Percentiles rank a stretch among this genome's conserved stretches.
phyloP scores from a whole-genome alignment of 2,113 vertebrate species.

The Casuarius casuarius region DNA sequence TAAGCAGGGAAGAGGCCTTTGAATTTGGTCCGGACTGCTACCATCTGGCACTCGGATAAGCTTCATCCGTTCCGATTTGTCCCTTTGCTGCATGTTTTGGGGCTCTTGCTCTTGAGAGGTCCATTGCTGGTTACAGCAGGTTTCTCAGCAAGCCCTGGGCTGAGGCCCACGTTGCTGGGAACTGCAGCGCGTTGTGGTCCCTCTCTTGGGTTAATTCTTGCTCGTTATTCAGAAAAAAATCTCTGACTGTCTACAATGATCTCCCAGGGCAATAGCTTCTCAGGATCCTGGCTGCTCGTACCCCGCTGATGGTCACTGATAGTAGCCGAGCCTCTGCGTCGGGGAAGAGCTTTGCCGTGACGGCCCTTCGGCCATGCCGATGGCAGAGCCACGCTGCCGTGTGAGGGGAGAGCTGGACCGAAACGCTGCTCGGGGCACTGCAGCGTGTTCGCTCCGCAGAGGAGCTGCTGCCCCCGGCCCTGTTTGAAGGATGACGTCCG shows the following conservation, averaged over 20 bases:
- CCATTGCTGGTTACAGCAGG: not conserved
- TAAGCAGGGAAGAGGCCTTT: constrained; percentile 1
- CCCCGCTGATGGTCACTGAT: not conserved
- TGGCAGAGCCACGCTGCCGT: not conserved
- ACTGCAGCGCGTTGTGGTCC: not conserved
- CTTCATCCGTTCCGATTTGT: not conserved
- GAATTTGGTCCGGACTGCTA: not conserved
- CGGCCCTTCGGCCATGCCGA: accelerated
- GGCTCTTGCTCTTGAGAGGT: not conserved
- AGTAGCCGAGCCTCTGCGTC: not conserved
- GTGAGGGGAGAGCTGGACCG: not conserved
- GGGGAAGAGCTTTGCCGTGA: not conserved
- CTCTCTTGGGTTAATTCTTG: not conserved
- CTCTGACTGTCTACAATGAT: not conserved
- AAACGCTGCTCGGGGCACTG: not conserved
- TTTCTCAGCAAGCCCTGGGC: not conserved
- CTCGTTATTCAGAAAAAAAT: not conserved
- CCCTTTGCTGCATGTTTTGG: not conserved
- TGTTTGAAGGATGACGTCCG: not conserved
- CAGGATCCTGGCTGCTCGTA: not conserved
- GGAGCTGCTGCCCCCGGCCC: accelerated
- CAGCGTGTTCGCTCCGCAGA: not conserved
- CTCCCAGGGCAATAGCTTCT: not conserved
- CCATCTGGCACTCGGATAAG: constrained; percentile 29
- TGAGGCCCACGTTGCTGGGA: not conserved